Base-by-base conservation (phyloP, 2,888 invertebrate genomes). In the Lampropteryx suffumata region DNA sequence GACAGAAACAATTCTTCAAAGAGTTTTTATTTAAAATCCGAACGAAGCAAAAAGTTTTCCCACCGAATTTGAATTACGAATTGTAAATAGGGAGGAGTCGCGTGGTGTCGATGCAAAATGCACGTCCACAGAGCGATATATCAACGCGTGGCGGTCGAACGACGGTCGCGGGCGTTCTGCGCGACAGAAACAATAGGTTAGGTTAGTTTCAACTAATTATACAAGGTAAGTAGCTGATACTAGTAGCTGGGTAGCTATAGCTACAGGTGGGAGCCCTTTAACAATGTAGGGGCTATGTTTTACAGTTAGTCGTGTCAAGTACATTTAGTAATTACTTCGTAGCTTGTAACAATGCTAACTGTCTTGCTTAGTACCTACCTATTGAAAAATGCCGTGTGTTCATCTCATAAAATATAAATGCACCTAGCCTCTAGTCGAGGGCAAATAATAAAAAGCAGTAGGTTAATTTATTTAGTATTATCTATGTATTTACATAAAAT, bases 141-240 rank as follows among this genome's bases (percentile, higher is more conserved):
- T 74, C 67, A 73, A 68, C 75, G 79, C 88, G 89, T 86, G 79
- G 62, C 73, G 50, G 59, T 62, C 68, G 73, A 61, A 48, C 80
- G 80, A 62, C 78, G 78, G 78, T 66, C 81, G 82, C 77, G 73
- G 67, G 66, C 65, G 76, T 73, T 87, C 77, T 89, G 86, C 65
- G 60, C 48, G 69, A 82, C 84, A 85, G 84, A 86, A 87, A 88
- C 86, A 86, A 84, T 85, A 70, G 68, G 55, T 62, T 61, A 66
- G 71, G 62, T 71, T 61, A 64, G 71, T 64, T 71, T 69, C 68
- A 71, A 79, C 73, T 86, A 86, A 88, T 86, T 85, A 84, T 21
- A 35, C 35, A 24, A 73, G 35, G 46, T 34, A 51, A 48, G 24
- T 24, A 6, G 35, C 12, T 36, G 71, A 78, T 75, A 76, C 65